These are phyloP conservation scores for Microctonus hyperodae DNA, from an alignment of 2,888 invertebrate species.

Conservation along the genomic window DNA sequence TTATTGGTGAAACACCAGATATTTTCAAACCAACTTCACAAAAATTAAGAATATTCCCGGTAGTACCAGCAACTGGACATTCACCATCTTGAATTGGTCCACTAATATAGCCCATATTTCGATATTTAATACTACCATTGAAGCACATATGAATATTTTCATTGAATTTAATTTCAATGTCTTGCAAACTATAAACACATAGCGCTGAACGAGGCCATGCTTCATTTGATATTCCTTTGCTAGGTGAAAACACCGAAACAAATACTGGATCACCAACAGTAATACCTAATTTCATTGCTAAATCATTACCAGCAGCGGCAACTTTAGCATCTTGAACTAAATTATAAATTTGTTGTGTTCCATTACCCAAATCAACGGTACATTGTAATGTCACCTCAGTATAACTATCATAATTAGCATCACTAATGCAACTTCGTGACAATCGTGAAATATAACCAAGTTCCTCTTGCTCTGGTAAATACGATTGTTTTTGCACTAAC, in stretches of 20 bases:
- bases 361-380: constrained; percentile 70
- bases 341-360: constrained; percentile 72
- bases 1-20: constrained; percentile 86
- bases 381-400: constrained; percentile 96
- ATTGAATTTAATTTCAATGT: constrained; percentile 91
- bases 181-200: constrained; percentile 90
- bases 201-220: constrained; percentile 85
- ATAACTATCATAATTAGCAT: constrained; percentile 95
- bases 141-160: constrained; percentile 98
- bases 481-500: constrained; percentile 91
- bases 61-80: constrained; percentile 86
- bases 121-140: constrained; percentile 90
- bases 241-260: constrained; percentile 89
- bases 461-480: constrained; percentile 87
- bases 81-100: constrained; percentile 90
- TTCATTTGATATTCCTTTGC: constrained; percentile 85
- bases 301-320: constrained; percentile 81
- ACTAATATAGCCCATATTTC: constrained; percentile 91
- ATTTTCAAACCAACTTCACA: constrained; percentile 93
- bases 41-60: constrained; percentile 90
- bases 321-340: constrained; percentile 93
- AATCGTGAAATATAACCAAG: constrained; percentile 88
- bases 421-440: constrained; percentile 92
- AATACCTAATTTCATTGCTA: constrained; percentile 83
- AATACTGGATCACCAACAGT: constrained; percentile 82